Evolutionary conservation across 2,113 vertebrate genomes (phyloP), one percentile per base, ranked within the genome.

Genomic region (Chaenocephalus aceratus): DNA sequence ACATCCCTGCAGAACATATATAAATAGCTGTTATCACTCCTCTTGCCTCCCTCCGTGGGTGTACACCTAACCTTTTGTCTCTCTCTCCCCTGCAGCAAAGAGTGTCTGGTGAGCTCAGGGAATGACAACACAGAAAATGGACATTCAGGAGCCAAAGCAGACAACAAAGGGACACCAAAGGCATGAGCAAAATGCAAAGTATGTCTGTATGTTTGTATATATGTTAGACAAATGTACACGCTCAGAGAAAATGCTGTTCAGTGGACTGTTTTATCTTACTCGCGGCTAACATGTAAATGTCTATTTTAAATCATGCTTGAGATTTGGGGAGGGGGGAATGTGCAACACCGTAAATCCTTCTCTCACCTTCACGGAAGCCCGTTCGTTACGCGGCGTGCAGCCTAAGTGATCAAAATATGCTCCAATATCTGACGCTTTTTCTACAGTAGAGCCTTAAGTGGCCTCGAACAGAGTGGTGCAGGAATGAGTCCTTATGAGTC

Each of bases 101-200:
- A 99, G 79, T 98, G 97, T 85, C 97, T 99, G 5, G 97, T 99
- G 91, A 98, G 96, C 83, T 97, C 97, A 6, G 98, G 96, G 77
- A 97, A 97, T 0, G 97, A 99, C 94, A 98, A 99, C 91, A 99
- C 97, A 0, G 97, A 99, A 93, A 98, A 99, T 0, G 97, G 97
- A 84, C 85, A 97, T 90, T 95, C 95, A 0, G 97, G 96, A 89
- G 97, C 97, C 94, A 99, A 98, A 94, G 96, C 95, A 0, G 97
- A 98, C 77, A 96, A 94, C 89, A 99, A 99, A 92, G 93, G 95
- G 15, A 95, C 97, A 79, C 93, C 96, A 36, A 99, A 98, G 95
- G 97, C 97, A 90, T 99, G 96, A 97, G 88, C 45, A 41, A 77
- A 77, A 77, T 79, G 64, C 21, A 71, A 65, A 75, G 85, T 86